A percentile compares a stretch with the other conserved stretches of the same genome.
Conservation (phyloP, 1,140 invertebrate genomes). For the Zophobas morio region DNA sequence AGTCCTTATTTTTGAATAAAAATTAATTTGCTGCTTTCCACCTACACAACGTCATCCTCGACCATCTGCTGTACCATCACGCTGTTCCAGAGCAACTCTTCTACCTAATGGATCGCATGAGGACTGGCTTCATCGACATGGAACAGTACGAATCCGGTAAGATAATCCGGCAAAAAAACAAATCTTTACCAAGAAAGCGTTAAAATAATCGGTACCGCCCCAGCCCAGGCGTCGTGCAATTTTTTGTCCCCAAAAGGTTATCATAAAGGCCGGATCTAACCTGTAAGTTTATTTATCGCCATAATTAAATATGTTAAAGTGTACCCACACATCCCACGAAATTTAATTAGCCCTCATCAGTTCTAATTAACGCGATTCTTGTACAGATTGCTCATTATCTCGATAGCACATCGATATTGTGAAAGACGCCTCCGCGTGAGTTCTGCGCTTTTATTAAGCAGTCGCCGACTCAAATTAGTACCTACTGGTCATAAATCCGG, state of each 20-base stretch:
- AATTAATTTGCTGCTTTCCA: no score
- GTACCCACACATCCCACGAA: background rate
- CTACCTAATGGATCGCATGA: slow-evolving; percentile 63
- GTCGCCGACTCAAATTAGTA: background rate
- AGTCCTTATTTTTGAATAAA: no score
- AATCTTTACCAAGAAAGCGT: background rate
- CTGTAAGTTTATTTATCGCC: background rate
- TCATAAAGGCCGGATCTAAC: background rate
- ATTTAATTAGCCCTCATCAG: background rate
- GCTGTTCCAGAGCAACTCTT: slow-evolving; percentile 58
- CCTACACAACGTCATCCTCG: no score
- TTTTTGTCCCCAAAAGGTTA: background rate
- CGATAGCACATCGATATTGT: background rate
- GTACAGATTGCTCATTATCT: background rate
- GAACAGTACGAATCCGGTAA: slow-evolving; percentile 60
- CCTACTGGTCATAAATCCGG: no score
- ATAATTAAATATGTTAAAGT: background rate
- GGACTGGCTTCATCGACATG: slow-evolving; percentile 59
- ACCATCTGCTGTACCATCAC: background rate
- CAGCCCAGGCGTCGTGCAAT: background rate
- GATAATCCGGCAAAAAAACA: background rate
- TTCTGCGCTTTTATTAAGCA: background rate
- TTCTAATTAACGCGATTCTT: slow-evolving; percentile 5
- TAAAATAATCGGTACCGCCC: no score
- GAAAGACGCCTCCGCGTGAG: background rate